These are phyloP conservation scores for Nomada fabriciana DNA, from an alignment of 2,888 invertebrate species.

Conservation along the genomic window DNA sequence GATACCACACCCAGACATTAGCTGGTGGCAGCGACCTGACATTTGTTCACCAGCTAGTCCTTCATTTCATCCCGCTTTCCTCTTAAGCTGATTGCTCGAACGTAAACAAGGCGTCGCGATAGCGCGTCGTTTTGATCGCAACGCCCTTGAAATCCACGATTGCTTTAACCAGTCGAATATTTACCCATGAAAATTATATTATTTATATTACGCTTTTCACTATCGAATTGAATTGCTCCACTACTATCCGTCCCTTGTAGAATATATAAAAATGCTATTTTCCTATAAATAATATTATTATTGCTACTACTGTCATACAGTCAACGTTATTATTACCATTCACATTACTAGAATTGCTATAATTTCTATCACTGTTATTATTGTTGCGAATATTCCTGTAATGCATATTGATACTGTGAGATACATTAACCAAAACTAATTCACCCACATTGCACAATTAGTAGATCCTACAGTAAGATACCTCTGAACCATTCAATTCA, in stretches of 20 bases:
- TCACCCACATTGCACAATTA: not conserved
- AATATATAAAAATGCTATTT: no score
- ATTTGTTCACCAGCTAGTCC: conserved; percentile 58
- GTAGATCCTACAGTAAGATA: not conserved
- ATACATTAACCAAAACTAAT: not conserved
- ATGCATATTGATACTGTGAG: not conserved
- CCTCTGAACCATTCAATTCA: conserved; percentile 5
- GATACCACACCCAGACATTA: conserved; percentile 45
- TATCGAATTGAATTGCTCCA: no score
- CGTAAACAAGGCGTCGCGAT: conserved; percentile 52
- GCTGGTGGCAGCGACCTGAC: conserved; percentile 45
- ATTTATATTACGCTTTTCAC: no score
- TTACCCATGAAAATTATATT: no score
- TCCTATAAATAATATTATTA: no score
- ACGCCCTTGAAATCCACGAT: conserved; percentile 41
- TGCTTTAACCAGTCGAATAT: not conserved
- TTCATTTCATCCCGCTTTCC: conserved; percentile 60
- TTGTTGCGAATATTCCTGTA: no score
- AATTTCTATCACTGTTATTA: no score
- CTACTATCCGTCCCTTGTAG: no score
- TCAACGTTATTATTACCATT: no score
- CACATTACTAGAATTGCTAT: no score
- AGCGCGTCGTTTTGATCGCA: conserved; percentile 40
- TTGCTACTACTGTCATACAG: no score
- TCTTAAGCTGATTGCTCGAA: conserved; percentile 59